phyloP scores from a whole-genome alignment of 2,113 vertebrate species.

The Lamprotornis superbus region DNA sequence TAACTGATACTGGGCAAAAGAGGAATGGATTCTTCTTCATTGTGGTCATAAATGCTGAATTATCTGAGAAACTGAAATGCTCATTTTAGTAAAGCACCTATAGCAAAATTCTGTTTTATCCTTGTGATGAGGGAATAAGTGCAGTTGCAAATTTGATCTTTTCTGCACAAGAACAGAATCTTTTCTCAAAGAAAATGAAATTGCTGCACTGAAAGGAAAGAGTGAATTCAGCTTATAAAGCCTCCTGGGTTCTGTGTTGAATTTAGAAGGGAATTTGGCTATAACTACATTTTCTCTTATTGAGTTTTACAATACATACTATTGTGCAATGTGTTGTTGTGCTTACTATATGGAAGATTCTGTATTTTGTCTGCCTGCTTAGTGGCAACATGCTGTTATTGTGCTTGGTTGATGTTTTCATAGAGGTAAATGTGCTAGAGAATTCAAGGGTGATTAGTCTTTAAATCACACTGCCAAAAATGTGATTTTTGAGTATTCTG shows the following conservation, averaged over 20 bases:
- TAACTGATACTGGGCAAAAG: background rate
- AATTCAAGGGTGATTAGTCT: background rate
- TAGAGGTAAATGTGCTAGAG: background rate
- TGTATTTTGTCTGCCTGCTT: background rate
- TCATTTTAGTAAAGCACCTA: background rate
- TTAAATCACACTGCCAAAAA: background rate
- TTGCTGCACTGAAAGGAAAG: background rate
- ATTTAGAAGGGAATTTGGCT: background rate
- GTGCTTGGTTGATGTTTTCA: background rate
- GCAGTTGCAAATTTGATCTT: background rate
- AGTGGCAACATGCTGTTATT: background rate
- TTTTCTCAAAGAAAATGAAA: background rate
- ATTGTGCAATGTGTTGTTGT: background rate
- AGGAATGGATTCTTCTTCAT: background rate
- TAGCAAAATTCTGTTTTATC: background rate
- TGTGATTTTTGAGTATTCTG: background rate
- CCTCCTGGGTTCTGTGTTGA: background rate
- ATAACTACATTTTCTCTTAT: background rate
- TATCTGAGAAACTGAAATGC: background rate
- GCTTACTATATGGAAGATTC: background rate
- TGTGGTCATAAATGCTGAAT: background rate
- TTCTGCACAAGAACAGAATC: background rate
- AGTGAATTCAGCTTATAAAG: background rate
- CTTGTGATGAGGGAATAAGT: background rate
- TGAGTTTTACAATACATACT: background rate